Percentiles rank a stretch among this genome's conserved stretches.
Conservation (phyloP, 2,797 vertebrate genomes). For the Caiman crocodilus region DNA sequence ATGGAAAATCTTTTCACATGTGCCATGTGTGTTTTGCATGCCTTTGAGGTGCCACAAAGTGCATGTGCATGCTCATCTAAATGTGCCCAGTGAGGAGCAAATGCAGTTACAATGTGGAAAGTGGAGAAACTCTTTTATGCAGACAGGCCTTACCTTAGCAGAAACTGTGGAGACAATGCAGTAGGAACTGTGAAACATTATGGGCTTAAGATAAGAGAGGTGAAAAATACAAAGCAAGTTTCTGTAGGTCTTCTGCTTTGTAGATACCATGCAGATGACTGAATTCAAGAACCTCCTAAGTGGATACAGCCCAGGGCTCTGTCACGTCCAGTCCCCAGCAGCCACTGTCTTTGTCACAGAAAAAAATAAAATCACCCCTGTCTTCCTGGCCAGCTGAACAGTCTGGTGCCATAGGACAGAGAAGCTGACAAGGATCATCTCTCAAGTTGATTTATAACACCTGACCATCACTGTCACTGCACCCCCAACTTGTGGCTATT, state of each 20-base stretch:
- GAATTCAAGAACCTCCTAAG: not conserved
- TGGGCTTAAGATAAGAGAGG: not conserved
- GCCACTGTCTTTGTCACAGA: too few species aligned
- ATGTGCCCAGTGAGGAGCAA: not conserved
- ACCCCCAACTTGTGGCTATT: not conserved
- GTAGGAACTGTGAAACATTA: not conserved
- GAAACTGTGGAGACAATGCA: not conserved
- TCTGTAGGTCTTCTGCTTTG: not conserved
- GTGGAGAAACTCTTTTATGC: not conserved
- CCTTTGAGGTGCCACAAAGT: too few species aligned
- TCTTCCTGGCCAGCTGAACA: not conserved
- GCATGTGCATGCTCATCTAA: too few species aligned
- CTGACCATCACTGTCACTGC: too few species aligned
- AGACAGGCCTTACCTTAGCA: not conserved
- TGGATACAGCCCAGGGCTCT: not conserved
- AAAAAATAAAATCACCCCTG: not conserved
- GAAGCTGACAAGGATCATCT: not conserved
- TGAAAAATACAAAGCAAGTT: not conserved
- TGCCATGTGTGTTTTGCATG: too few species aligned
- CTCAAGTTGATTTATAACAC: too few species aligned
- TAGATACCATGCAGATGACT: not conserved
- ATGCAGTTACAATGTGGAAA: not conserved
- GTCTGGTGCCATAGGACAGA: not conserved
- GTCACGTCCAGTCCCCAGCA: not conserved
- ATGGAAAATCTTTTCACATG: too few species aligned